Base-by-base conservation (phyloP, 2,113 vertebrate genomes). In the Carassius gibelio region DNA sequence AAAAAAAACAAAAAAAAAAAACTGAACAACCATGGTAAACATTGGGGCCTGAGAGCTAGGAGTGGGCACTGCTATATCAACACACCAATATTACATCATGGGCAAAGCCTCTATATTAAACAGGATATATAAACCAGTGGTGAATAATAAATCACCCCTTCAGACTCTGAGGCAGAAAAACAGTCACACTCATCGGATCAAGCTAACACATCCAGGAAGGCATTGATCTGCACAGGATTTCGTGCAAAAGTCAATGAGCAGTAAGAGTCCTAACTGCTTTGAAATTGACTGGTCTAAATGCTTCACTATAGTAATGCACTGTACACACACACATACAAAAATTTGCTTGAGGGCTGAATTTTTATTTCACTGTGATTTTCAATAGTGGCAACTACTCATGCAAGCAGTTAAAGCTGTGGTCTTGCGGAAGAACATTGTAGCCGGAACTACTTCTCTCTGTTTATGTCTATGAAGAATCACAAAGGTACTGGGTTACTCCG, bases 11-110 rank as follows among this genome's bases (percentile, higher is more conserved):
- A 30, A 30, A 74, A 8, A 48, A 48, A 13, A 42, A 61, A 74
- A 36, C 14, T 6, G 21, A 21, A 83, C 64, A 64, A 23, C 81
- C 64, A 87, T 78, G 21, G 81, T 87, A 87, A 87, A 83, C 48
- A 50, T 50, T 50, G 64, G n/a, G 21, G 72, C n/a, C 74, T 81
- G 7, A 19, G 59, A 36, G 30, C 52, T 34, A 30, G 26, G 5
- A 76, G 8, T 75, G 74, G 26, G 26, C 15, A 19, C 26, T 57
- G 26, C 30, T 55, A 50, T 84, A 64, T 10, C 21, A 72, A 74
- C 52, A 9, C 50, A 57, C 15, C n/a, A 19, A 14, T 19, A 84
- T 80, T 45, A 87, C 59, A 81, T 81, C 69, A 84, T 38, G 21
- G 15, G 34, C 15, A 36, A 14, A 83, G 11, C 57, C n/a, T 52